These are phyloP conservation scores for Hypomecis atomaria DNA, from an alignment of 2,888 invertebrate genomes.

Conservation along the genomic window DNA sequence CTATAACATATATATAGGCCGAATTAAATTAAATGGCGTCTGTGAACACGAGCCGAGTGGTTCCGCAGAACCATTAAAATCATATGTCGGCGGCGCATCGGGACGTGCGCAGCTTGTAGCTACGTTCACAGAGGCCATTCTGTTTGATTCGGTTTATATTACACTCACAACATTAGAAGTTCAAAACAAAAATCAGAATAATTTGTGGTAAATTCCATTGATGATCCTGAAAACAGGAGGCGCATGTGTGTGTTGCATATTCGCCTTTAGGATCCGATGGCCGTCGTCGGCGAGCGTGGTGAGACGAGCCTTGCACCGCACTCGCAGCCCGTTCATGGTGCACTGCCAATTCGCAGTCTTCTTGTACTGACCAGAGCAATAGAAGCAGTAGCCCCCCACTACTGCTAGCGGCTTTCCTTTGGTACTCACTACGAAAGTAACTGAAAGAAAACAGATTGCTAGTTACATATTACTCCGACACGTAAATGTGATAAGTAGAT, in stretches of 20 bases:
- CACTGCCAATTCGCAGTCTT: neutral
- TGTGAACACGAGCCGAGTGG: no score
- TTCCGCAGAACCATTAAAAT: no score
- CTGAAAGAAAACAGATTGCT: neutral
- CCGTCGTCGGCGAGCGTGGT: neutral
- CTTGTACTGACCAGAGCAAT: neutral
- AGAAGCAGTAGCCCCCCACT: neutral
- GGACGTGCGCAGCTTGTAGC: no score
- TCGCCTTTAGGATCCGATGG: neutral
- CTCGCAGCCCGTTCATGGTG: neutral
- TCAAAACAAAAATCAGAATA: neutral
- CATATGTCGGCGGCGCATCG: no score
- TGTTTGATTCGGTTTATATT: no score
- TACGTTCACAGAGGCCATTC: no score
- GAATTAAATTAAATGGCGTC: no score
- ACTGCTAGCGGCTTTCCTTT: conserved; percentile 4
- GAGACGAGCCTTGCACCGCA: neutral
- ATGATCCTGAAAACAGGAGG: neutral
- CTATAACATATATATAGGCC: no score
- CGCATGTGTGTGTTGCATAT: neutral
- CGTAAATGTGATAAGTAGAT: no score
- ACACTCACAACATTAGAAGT: no score
- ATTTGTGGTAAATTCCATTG: neutral
- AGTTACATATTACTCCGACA: neutral
- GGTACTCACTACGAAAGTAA: neutral